phyloP scores from a whole-genome alignment of 2,888 invertebrate species.

The Apodemia duryi region DNA sequence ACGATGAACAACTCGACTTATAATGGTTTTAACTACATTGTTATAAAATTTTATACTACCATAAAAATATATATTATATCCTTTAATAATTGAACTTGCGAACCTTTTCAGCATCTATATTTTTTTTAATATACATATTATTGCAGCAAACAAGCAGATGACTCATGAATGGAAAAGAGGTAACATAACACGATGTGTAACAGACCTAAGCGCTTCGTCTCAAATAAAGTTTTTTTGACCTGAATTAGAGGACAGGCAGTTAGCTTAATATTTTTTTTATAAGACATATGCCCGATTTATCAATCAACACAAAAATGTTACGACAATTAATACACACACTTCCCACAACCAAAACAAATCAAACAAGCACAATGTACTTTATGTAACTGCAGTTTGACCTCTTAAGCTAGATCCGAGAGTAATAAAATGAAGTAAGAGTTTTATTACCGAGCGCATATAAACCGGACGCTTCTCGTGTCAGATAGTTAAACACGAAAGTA shows the following conservation, averaged over 20 bases:
- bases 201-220: too few relatives aligned
- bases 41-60: neutral
- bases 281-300: too few relatives aligned
- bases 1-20: neutral
- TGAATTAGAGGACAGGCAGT: too few relatives aligned
- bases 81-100: too few relatives aligned
- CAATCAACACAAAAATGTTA: too few relatives aligned
- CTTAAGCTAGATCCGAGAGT: constrained; percentile 12
- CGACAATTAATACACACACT: neutral
- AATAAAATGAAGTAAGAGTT: constrained; percentile 14
- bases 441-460: constrained; percentile 8
- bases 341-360: neutral
- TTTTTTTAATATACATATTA: too few relatives aligned
- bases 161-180: too few relatives aligned
- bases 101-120: too few relatives aligned
- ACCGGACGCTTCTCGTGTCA: constrained; percentile 6
- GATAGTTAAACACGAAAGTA: constrained; percentile 12
- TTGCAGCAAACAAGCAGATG: too few relatives aligned
- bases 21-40: neutral
- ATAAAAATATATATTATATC: neutral
- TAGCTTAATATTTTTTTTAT: too few relatives aligned
- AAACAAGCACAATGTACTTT: neutral
- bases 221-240: too few relatives aligned
- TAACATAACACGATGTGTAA: too few relatives aligned
- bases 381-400: constrained; percentile 5